Evolutionary conservation across 1,140 invertebrate species (phyloP).

Genomic region (Bombus impatiens): DNA sequence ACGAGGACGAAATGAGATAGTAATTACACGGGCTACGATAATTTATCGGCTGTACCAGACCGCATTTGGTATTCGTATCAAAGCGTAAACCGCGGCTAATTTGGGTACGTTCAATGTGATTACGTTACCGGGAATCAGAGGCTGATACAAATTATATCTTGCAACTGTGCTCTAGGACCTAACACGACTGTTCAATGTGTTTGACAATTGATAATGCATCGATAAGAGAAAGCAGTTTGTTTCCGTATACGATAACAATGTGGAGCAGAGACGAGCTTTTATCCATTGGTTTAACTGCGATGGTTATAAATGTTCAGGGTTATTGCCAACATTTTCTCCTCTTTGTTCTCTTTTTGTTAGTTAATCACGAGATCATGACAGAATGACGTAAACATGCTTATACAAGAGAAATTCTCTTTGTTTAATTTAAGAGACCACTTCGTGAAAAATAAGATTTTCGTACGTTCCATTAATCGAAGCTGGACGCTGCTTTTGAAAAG

Average conservation of each 20-base stretch:
- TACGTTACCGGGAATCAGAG: constrained; percentile 54
- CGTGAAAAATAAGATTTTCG: neutral
- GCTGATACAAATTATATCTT: constrained; percentile 58
- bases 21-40: constrained; percentile 53
- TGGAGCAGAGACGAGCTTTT: neutral
- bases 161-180: neutral
- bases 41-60: constrained; percentile 50
- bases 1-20: constrained; percentile 37
- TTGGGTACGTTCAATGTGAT: constrained; percentile 54
- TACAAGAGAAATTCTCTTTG: neutral
- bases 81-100: constrained; percentile 65
- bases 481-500: neutral
- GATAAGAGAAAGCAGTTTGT: constrained; percentile 7
- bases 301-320: neutral
- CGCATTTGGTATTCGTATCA: constrained; percentile 59
- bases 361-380: neutral
- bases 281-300: neutral
- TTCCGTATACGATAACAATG: neutral
- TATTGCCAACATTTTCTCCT: neutral
- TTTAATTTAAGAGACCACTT: neutral
- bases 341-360: too few species aligned
- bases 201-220: constrained; percentile 20
- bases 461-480: neutral
- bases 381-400: neutral
- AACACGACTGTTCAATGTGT: constrained; percentile 17